Base-by-base conservation (phyloP, 2,888 invertebrate species). In the Deroplatys truncata region DNA sequence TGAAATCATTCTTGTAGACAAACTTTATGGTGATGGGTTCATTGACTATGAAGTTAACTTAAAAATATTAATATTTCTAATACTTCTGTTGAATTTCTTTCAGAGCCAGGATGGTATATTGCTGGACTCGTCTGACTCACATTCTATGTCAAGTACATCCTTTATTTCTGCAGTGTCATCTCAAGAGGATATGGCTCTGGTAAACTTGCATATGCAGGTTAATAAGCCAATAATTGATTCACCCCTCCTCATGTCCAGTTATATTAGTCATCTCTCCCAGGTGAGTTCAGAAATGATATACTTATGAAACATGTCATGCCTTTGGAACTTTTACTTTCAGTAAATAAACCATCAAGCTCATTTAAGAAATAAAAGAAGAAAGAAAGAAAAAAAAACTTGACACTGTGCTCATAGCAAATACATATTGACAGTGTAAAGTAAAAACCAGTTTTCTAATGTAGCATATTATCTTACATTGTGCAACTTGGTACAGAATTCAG, bases 141-240 rank as follows among this genome's bases (percentile, higher is more conserved):
- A 96, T 83, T 97, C 97, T 1, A 95, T 97, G 28, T 98, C 98
- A 0, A 97, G 97, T 43, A 97, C 96, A 2, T 97, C 97, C 0
- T 98, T 98, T 92, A 98, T 97, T 92, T 98, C 98, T 0, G 98
- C 98, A 5, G 96, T 98, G 91, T 98, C 98, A 0, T 98, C 98
- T 20, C 98, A 98, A 93, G 98, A 98, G 93, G 98, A 98, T 92
- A 96, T 98, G 93, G 98, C 98, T 0, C 93, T 98, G 89, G 98
- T 99, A 0, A 98, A 99, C 93, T 94, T 99, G 28, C 98, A 98
- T 92, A 98, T 98, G 96, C 99, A 99, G 94, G 97, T 98, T 43
- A 98, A 98, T 93, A 95, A 96, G 91, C 97, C 98, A 0, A 99
- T 99, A 91, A 96, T 98, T 10, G 98, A 98, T 92, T 99, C 99